Percentiles rank a stretch among this genome's conserved stretches.
These are phyloP conservation scores for Hypanus sabinus DNA, from an alignment of 2,113 vertebrate genomes.

Conservation along the genomic window DNA sequence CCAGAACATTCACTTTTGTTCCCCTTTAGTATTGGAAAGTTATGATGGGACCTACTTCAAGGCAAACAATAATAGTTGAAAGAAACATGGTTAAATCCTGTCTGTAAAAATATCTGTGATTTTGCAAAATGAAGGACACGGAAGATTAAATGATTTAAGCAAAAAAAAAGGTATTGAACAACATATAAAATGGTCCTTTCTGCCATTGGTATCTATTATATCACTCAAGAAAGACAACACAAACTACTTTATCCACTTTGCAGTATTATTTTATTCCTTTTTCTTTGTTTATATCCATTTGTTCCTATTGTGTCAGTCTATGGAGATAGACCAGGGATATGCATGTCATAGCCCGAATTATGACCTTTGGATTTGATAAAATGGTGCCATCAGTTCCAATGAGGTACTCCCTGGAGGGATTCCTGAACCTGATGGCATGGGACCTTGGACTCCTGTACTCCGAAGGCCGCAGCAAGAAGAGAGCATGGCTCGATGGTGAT, in stretches of 20 bases:
- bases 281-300: too few species aligned
- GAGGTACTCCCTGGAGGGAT: too few species aligned
- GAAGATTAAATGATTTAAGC: background rate
- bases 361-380: too few species aligned
- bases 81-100: background rate
- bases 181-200: background rate
- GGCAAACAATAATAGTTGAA: background rate
- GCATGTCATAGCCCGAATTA: too few species aligned
- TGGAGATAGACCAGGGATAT: too few species aligned
- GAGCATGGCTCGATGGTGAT: too few species aligned
- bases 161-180: background rate
- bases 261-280: too few species aligned
- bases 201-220: background rate
- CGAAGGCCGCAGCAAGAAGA: too few species aligned
- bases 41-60: background rate
- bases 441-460: too few species aligned
- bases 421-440: too few species aligned
- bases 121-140: background rate
- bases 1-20: background rate
- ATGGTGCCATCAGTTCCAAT: too few species aligned
- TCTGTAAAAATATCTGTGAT: background rate
- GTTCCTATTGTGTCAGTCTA: too few species aligned
- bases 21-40: background rate
- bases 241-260: background rate
- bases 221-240: background rate